These are phyloP conservation scores for Meda fulgida DNA, from an alignment of 2,797 vertebrate genomes.

Conservation along the genomic window DNA sequence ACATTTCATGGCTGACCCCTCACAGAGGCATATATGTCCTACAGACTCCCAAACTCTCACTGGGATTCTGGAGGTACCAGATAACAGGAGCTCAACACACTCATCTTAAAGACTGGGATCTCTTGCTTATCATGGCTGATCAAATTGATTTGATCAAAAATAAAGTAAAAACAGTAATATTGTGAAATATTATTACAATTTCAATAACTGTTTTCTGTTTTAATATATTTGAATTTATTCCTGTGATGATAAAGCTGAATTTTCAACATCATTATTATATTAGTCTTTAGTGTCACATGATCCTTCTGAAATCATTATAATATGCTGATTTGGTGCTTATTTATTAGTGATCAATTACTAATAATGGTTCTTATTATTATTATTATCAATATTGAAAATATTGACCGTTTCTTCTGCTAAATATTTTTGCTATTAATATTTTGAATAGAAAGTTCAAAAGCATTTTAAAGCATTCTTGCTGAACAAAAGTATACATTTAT, in stretches of 20 bases:
- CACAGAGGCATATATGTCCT: background rate
- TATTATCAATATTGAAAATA: background rate
- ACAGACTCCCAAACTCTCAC: conserved; percentile 7
- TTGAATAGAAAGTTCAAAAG: background rate
- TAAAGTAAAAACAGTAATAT: background rate
- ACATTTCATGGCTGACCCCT: conserved; percentile 50
- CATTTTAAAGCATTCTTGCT: background rate
- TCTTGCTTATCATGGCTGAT: no score
- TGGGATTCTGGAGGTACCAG: conserved; percentile 4
- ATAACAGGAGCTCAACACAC: conserved; percentile 24
- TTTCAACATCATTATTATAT: background rate
- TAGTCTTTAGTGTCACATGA: background rate
- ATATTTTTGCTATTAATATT: background rate
- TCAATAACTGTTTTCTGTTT: background rate
- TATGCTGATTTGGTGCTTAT: background rate
- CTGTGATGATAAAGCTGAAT: background rate
- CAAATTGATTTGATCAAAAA: no score
- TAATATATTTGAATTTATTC: background rate
- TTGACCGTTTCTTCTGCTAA: background rate
- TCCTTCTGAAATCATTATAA: background rate
- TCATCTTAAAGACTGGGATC: background rate
- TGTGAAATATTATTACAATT: background rate
- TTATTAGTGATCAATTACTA: background rate
- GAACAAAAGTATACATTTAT: no score
- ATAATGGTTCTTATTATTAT: background rate